Percentiles rank a stretch among this genome's conserved stretches.
phyloP scores from a whole-genome alignment of 1,140 invertebrate species.

The Orussus abietinus region DNA sequence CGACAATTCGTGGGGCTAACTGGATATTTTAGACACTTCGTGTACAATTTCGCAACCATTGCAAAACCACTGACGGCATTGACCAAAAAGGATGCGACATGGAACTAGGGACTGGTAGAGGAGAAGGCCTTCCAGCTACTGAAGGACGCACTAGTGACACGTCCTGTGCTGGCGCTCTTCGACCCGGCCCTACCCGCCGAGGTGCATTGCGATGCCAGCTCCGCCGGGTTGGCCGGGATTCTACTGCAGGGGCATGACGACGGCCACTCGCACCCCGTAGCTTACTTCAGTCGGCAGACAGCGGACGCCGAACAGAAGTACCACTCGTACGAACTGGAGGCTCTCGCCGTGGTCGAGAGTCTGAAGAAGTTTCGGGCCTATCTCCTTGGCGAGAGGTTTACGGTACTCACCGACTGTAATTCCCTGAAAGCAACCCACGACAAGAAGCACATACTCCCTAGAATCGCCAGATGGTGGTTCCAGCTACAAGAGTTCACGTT shows the following conservation, averaged over 20 bases:
- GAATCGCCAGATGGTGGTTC: too few species aligned
- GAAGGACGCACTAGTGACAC: slow-evolving; percentile 16
- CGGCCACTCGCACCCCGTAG: slow-evolving; percentile 5
- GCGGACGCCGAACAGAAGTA: slow-evolving; percentile 33
- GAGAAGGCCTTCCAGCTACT: slow-evolving; percentile 19
- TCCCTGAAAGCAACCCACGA: too few species aligned
- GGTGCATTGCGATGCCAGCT: slow-evolving; percentile 40
- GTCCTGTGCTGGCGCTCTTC: slow-evolving; percentile 36
- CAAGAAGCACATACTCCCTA: too few species aligned
- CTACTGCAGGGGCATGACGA: slow-evolving; percentile 33
- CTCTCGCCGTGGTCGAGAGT: slow-evolving; percentile 17
- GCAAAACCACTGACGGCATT: slow-evolving; percentile 29
- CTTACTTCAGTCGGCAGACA: slow-evolving; percentile 30
- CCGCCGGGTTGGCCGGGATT: slow-evolving; percentile 29
- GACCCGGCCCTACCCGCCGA: slow-evolving; percentile 31
- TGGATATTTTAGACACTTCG: slow-evolving; percentile 38
- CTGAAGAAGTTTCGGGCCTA: slow-evolving; percentile 23
- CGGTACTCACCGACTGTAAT: too few species aligned
- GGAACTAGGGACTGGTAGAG: slow-evolving; percentile 18
- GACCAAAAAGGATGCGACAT: slow-evolving; percentile 25
- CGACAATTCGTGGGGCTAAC: slow-evolving; percentile 43
- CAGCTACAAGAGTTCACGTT: too few species aligned
- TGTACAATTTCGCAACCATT: slow-evolving; percentile 28
- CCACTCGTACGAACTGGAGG: slow-evolving; percentile 40
- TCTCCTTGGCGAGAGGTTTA: slow-evolving; percentile 8